Evolutionary conservation across 2,113 vertebrate species (phyloP).

Genomic region (Corythornis vintsioides): DNA sequence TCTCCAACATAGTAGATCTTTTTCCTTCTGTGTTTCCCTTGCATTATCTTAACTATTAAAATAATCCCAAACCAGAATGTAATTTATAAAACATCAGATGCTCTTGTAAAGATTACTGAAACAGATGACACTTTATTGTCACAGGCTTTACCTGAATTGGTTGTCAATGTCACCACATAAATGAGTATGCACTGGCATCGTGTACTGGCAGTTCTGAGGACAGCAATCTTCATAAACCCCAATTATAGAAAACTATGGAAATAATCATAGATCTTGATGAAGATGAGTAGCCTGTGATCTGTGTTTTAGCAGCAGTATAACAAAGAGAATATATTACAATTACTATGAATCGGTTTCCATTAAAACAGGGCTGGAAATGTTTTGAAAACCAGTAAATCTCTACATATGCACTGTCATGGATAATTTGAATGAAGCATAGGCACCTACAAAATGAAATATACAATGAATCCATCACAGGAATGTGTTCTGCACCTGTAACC

Average conservation of each 20-base stretch:
- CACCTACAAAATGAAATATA: not conserved
- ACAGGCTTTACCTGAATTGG: not conserved
- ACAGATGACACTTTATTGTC: slow-evolving; percentile 19
- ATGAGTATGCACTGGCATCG: not conserved
- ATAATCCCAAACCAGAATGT: not conserved
- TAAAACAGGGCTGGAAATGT: not conserved
- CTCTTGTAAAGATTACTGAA: not conserved
- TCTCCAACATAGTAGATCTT: not conserved
- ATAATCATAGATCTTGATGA: slow-evolving; percentile 10
- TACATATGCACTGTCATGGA: not conserved
- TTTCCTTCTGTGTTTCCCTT: not conserved
- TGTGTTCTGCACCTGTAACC: not conserved
- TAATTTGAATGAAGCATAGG: not conserved
- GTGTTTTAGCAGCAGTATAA: not conserved
- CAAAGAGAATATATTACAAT: not conserved
- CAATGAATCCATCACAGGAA: not conserved
- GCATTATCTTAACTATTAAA: not conserved
- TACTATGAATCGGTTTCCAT: not conserved
- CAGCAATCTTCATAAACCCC: not conserved
- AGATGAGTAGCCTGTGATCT: not conserved
- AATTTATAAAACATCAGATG: slow-evolving; percentile 1
- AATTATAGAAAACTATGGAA: not conserved
- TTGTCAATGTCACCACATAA: not conserved
- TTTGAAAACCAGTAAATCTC: not conserved
- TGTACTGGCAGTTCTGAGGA: not conserved